Conservation (phyloP, 2,888 invertebrate genomes). For the Drosophila atripex region DNA sequence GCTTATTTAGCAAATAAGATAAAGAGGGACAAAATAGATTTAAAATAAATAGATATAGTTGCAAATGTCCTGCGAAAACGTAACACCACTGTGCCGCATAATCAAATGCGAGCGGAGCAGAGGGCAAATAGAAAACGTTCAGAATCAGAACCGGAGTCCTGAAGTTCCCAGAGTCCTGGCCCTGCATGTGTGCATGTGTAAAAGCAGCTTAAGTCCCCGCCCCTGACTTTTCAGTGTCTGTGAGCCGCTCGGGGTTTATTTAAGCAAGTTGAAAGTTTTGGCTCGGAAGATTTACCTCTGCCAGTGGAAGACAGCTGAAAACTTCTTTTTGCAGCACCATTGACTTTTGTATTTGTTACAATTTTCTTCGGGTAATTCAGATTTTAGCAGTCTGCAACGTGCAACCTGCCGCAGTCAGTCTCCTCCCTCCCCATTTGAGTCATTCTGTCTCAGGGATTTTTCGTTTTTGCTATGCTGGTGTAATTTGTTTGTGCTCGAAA, state of each 20-base stretch:
- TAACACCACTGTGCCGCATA: conserved; percentile 58
- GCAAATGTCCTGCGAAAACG: neutral
- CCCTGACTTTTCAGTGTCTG: neutral
- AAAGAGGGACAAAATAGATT: too few relatives aligned
- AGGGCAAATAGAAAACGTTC: conserved; percentile 59
- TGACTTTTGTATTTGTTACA: conserved; percentile 77
- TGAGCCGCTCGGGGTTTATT: conserved; percentile 64
- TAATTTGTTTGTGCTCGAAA: conserved; percentile 73
- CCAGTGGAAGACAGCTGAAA: conserved; percentile 70
- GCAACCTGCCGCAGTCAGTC: conserved; percentile 37
- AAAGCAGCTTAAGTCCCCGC: conserved; percentile 67
- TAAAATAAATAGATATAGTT: too few relatives aligned
- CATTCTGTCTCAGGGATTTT: conserved; percentile 47
- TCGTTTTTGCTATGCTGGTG: conserved; percentile 63
- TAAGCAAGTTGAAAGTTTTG: conserved; percentile 79
- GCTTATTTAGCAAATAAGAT: too few relatives aligned
- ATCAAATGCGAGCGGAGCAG: conserved; percentile 63
- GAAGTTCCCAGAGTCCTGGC: conserved; percentile 47
- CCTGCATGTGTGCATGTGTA: conserved; percentile 67
- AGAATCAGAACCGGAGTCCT: conserved; percentile 46
- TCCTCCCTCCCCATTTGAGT: conserved; percentile 2
- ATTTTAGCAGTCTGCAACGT: conserved; percentile 44
- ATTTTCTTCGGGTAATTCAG: conserved; percentile 54
- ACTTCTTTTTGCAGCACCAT: conserved; percentile 78
- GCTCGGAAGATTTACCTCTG: conserved; percentile 75